Evolutionary conservation across 1,140 invertebrate species (phyloP), one percentile per base, ranked within the genome.

Genomic region (Sipha flava): DNA sequence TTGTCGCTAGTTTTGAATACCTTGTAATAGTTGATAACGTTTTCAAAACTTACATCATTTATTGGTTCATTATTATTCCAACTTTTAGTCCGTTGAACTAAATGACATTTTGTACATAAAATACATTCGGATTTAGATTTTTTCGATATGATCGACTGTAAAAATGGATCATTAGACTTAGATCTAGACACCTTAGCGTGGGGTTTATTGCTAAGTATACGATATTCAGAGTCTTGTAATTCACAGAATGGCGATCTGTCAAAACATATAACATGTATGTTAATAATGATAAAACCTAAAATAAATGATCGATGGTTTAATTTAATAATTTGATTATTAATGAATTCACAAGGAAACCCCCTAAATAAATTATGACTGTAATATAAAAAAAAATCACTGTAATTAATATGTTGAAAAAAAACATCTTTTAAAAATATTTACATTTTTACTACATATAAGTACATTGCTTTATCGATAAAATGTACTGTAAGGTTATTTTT

Each of bases 21-120:
- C 31, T 77, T 77, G 7, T 77, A 77, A 57, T 77, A 77, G 18
- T 77, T 77, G 14, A 77, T 77, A 23, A 77, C 73, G 23, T 77
- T 77, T 37, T 77, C 73, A 43, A 77, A 77, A 59, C 52, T 57
- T 10, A 77, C 73, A 54, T 77, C 73, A 37, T 77, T 77, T 54
- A 77, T 57, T 26, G 73, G 52, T 40, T 57, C 73, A 26, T 12
- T 40, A 26, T 77, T 34, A 57, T 77, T 77, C 73, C 52, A 77
- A 26, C 73, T 77, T 5, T 57, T 77, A 16, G 73, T 57, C 10
- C 34, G 73, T 57, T 59, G 73, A 16, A 77, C 37, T 21, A 34
- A 77, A 40, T 77, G 52, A 29, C 52, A 77, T 29, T 59, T 54
- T 10, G 52, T 77, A 9, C 34, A 77, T 18, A 59, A 1, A 52